Evolutionary conservation across 2,113 vertebrate species (phyloP).

Genomic region (Tragelaphus strepsiceros): DNA sequence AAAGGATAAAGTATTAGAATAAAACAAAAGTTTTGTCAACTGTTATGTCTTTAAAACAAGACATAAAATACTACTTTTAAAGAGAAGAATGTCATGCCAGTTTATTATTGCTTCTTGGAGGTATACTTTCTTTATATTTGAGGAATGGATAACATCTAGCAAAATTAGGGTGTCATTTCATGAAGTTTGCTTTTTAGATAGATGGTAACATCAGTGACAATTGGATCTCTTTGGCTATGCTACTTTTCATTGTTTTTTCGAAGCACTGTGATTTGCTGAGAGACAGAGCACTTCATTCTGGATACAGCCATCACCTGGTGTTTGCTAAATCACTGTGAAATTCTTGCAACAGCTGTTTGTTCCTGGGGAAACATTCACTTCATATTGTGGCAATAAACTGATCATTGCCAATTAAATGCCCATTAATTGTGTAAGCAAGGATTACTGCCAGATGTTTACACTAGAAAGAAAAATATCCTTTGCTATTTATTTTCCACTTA

Average conservation of each 20-base stretch:
- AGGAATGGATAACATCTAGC: slow-evolving; percentile 20
- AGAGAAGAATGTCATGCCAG: slow-evolving; percentile 4
- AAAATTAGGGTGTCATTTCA: slow-evolving; percentile 47
- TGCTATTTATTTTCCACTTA: slow-evolving; percentile 85
- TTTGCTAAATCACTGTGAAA: slow-evolving; percentile 88
- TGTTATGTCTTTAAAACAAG: slow-evolving; percentile 35
- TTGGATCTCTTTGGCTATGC: not conserved
- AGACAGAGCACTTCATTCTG: slow-evolving; percentile 77
- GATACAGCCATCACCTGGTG: slow-evolving; percentile 86
- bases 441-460: slow-evolving; percentile 97
- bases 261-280: slow-evolving; percentile 54
- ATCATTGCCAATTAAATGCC: slow-evolving; percentile 99
- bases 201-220: slow-evolving; percentile 8
- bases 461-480: slow-evolving; percentile 92
- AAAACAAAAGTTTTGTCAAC: slow-evolving; percentile 36
- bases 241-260: slow-evolving; percentile 33
- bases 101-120: slow-evolving; percentile 29
- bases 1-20: slow-evolving; percentile 56
- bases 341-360: slow-evolving; percentile 95
- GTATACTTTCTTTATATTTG: slow-evolving; percentile 36
- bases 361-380: slow-evolving; percentile 91
- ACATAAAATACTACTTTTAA: slow-evolving; percentile 48
- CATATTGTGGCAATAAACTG: slow-evolving; percentile 94
- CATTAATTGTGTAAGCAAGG: slow-evolving; percentile 97
- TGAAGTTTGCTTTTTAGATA: slow-evolving; percentile 43